phyloP scores from a whole-genome alignment of 23 tunicate species.

The Ascidia mentula region DNA sequence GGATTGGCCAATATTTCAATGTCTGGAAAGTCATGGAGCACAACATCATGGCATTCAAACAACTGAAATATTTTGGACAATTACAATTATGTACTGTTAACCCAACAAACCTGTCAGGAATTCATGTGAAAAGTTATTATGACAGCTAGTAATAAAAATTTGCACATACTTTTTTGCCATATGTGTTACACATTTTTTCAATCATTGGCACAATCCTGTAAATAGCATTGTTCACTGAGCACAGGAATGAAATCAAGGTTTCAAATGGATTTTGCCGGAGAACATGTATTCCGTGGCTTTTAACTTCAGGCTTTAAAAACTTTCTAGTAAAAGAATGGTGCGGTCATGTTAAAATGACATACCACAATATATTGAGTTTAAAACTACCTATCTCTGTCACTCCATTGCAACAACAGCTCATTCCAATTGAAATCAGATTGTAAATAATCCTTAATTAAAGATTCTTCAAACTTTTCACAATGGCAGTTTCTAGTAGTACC shows the following conservation, averaged over 20 bases:
- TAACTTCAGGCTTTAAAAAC: conserved; percentile 9
- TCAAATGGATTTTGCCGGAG: conserved; percentile 74
- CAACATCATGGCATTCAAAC: conserved; percentile 18
- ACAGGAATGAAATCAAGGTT: conserved; percentile 72
- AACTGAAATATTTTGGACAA: conserved; percentile 8
- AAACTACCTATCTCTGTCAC: conserved; percentile 12
- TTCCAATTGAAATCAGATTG: conserved; percentile 16
- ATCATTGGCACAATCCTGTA: conserved; percentile 66
- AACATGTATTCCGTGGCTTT: conserved; percentile 38
- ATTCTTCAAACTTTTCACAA: conserved; percentile 9
- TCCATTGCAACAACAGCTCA: conserved; percentile 18
- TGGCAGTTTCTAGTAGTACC: conserved; percentile 7
- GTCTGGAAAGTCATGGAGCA: conserved; percentile 63
- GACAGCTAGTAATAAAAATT: neutral
- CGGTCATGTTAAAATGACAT: no score
- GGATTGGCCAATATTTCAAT: conserved; percentile 15
- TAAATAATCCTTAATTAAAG: conserved; percentile 15
- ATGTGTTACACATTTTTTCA: conserved; percentile 52
- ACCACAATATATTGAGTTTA: neutral
- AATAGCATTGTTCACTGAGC: conserved; percentile 79
- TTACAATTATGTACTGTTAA: neutral
- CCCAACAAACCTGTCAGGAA: neutral
- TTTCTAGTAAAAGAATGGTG: conserved; percentile 19
- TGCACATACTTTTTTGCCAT: conserved; percentile 52
- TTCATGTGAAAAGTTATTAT: neutral